Base-by-base conservation (phyloP, 2,888 invertebrate species). In the Rhorus exstirpatorius region DNA sequence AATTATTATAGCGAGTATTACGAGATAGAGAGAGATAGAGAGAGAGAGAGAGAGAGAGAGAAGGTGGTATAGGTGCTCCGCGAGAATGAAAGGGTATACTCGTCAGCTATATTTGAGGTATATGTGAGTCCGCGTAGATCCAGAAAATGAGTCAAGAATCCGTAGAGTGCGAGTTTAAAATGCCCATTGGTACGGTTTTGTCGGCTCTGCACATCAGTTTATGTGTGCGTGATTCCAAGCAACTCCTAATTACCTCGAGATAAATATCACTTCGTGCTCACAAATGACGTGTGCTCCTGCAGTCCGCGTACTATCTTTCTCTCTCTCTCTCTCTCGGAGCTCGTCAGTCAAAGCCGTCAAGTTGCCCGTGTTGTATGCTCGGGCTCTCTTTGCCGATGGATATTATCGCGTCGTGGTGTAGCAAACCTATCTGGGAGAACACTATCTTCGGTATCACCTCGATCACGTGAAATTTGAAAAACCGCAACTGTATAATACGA, bases 281-380 rank as follows among this genome's bases (percentile, higher is more conserved):
- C 89, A 88, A 88, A 89, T 91, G 88, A 89, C 89, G 89, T 89
- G 91, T 89, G 91, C 89, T 91, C 90, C 91, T 90, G 91, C 88
- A 88, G 60, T 61, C 31, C 84, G 89, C 85, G 81, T 84, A 26
- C 38, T 55, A 14, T 38, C 70, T 6, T 26, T 60, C 19, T 70
- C 44, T 41, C 55, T 24, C 14, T 65, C 38, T 58, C 65, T 55
- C 55, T 86, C 88, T 87, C 87, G 88, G 84, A 88, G 89, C 87
- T 90, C 90, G 91, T 91, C 91, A 90, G 90, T 90, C 90, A 90
- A 90, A 88, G 80, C 85, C 86, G 89, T 87, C 89, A 87, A 86
- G 83, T 86, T 71, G 81, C 12, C 49, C 60, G 53, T 49, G 68
- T 76, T 31, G 6, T 31, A 75, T 58, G 71, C 71, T 71, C 81